Base-by-base conservation (phyloP, 2,113 vertebrate species). In the Urocitellus parryii region DNA sequence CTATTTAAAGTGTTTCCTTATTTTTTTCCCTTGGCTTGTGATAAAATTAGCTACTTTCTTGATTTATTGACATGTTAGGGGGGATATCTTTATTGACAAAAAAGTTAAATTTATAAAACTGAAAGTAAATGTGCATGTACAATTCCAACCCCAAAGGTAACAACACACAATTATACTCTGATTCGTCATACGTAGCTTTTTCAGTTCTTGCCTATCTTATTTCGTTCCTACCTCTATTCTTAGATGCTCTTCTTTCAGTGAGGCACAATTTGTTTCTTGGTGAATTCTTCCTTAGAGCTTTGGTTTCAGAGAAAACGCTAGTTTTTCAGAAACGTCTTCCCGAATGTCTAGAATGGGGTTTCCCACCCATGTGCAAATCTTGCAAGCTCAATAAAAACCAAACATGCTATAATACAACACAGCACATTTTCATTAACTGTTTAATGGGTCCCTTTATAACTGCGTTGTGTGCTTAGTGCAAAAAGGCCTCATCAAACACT, bases 91-190 rank as follows among this genome's bases (percentile, higher is more conserved):
- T 39, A 37, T 53, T 90, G 39, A 67, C 58, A 83, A 74, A 92
- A 58, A 68, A 85, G 77, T 10, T 94, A 94, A 74, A 89, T 77
- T 53, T 61, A 51, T 61, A 89, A 67, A 82, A 53, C 24, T 82
- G 22, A 61, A 94, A 78, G 29, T 91, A 92, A 78, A 92, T 88
- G 67, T 85, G 11, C 56, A 65, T 68, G 13, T 61, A 73, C 67
- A 86, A 86, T 27, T 10, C 39, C 53, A 93, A 51, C 11, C 20
- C 5, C 34, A 79, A 88, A 88, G 58, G n/a, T 65, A 94, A 76
- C 8, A 61, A 12, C 39, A 67, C 16, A 32, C n/a, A 77, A 56
- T 79, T 61, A 90, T 0, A 39, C 4, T 25, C 20, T 5, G 51
- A 65, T 78, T 34, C 48, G 76, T 37, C 12, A 68, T 13, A 72